Evolutionary conservation across 2,888 invertebrate genomes (phyloP), one percentile per base, ranked within the genome.

Genomic region (Pediacus dermestoides): DNA sequence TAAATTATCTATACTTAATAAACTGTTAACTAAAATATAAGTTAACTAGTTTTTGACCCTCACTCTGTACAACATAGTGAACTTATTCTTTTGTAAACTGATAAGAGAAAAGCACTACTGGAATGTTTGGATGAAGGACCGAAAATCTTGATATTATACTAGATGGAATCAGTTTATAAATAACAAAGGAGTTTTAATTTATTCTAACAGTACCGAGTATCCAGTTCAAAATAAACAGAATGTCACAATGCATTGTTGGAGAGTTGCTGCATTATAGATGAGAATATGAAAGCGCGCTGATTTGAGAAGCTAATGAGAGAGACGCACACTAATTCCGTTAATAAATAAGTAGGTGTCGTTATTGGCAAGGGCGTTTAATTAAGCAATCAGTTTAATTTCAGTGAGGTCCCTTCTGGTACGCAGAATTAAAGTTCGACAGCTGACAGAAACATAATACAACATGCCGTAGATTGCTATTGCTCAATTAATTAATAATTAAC

Each of bases 381-480:
- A 50, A 50, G 46, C 47, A 48, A 52, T 52, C 50, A 45, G 46
- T 50, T 48, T 40, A 43, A 48, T 45, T 46, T 48, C 44, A 49
- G 45, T 42, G 50, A 44, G 43, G 44, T 44, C 52, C 50, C 44
- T 48, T 50, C 42, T 44, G 42, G 34, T 39, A 37, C 41, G 47
- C 21, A 6, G 6, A 7, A 18, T 18, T n/a, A 39, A 39, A 42
- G 47, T 48, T 48, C 50, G 48, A 50, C 49, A 50, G 49, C 52
- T 50, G 52, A 50, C 50, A 49, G 44, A 40, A 46, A 41, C 46
- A 44, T 44, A 44, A 44, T 41, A 39, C 31, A 40, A 30, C 39
- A 35, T 25, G 41, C 43, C 37, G 43, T 46, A 43, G 43, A 46
- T 46, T 46, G 38, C 40, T 35, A 26, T 28, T 28, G 31, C 39